Conservation (phyloP, 2,888 invertebrate species). For the Chrysolina americana region DNA sequence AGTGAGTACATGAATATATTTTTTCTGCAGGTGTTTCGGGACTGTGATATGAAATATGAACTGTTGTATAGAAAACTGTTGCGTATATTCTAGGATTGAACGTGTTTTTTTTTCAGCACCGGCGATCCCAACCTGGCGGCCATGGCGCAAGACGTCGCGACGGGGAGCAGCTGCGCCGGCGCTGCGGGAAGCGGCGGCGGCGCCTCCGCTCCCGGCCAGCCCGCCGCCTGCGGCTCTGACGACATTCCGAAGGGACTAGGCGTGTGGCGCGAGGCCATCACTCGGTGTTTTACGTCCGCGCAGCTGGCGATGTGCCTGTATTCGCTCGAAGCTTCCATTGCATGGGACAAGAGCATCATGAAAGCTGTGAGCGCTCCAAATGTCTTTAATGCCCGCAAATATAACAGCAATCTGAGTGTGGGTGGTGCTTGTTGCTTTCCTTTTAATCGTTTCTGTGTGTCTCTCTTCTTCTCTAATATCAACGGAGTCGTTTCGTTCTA, state of each 20-base stretch:
- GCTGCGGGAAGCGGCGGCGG: slow-evolving; percentile 27
- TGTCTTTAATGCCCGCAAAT: slow-evolving; percentile 70
- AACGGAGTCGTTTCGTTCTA: too few species aligned
- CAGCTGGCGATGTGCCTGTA: slow-evolving; percentile 93
- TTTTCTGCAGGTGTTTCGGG: not conserved
- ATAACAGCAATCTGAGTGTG: slow-evolving; percentile 71
- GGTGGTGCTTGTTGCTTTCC: slow-evolving; percentile 65
- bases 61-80: too few species aligned
- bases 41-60: too few species aligned
- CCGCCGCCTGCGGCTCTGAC: slow-evolving; percentile 59
- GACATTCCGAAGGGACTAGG: slow-evolving; percentile 84
- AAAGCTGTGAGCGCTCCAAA: slow-evolving; percentile 87
- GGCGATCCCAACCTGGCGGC: slow-evolving; percentile 78
- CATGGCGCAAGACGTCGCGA: slow-evolving; percentile 68
- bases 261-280: slow-evolving; percentile 92
- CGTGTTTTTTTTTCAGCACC: slow-evolving; percentile 60
- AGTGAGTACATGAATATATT: slow-evolving; percentile 66
- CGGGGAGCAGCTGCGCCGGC: slow-evolving; percentile 52
- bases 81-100: too few species aligned
- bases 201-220: slow-evolving; percentile 70
- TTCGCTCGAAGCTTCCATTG: slow-evolving; percentile 91
- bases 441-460: not conserved
- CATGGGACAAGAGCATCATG: slow-evolving; percentile 99
- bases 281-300: slow-evolving; percentile 87
- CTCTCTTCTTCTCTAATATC: not conserved